Percentiles rank a stretch among this genome's conserved stretches.
Evolutionary conservation across 2,797 vertebrate species (phyloP).

Genomic region (Sebastes glaucus): DNA sequence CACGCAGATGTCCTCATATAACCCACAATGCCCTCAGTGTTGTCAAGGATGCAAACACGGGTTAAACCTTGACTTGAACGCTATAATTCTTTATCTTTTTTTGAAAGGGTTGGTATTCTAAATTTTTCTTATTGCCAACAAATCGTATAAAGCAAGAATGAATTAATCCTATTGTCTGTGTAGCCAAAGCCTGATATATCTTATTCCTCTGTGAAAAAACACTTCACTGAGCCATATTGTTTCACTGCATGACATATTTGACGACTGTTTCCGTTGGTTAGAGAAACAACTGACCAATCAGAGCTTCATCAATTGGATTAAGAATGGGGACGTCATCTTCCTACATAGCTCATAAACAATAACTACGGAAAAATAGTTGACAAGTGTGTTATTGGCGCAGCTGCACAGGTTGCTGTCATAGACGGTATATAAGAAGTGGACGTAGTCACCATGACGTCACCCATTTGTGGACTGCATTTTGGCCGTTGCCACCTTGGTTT

Average conservation of each 20-base stretch:
- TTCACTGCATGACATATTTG: neutral
- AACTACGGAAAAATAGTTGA: neutral
- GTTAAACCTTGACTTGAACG: neutral
- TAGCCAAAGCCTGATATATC: neutral
- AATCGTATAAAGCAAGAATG: neutral
- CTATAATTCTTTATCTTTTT: neutral
- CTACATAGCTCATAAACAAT: too few species aligned
- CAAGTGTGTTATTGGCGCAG: neutral
- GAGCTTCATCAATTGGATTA: neutral
- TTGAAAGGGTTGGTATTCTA: neutral
- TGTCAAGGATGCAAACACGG: constrained; percentile 7
- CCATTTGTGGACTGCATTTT: too few species aligned
- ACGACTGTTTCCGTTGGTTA: neutral
- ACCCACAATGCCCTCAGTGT: constrained; percentile 23
- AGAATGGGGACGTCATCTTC: too few species aligned
- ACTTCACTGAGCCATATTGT: neutral
- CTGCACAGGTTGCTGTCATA: too few species aligned
- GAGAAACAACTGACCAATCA: neutral
- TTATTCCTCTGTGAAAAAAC: neutral
- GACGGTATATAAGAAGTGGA: too few species aligned
- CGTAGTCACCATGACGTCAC: too few species aligned
- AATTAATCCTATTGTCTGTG: neutral
- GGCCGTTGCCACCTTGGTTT: too few species aligned
- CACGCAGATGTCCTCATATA: constrained; percentile 11
- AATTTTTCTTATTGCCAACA: neutral